Base-by-base conservation (phyloP, 2,888 invertebrate species). In the Temnothorax rugatulus region DNA sequence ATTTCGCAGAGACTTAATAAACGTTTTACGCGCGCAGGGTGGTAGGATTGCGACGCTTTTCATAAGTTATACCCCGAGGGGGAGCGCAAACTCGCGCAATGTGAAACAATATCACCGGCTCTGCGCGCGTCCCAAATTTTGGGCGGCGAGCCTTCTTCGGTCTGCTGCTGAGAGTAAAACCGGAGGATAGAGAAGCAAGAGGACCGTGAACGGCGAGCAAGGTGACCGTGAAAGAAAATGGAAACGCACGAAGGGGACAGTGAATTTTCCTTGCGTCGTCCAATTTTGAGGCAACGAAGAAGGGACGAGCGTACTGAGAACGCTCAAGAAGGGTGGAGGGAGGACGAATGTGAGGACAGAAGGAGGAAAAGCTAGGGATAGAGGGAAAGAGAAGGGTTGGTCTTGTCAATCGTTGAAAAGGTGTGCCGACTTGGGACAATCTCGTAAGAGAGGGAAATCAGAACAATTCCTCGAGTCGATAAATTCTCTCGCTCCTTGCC, bases 391-490 rank as follows among this genome's bases (percentile, higher is more conserved):
- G 82, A 84, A 74, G 76, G 82, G 88, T 87, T 87, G 89, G 47
- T 87, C 90, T 81, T 90, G 93, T 92, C 93, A 93, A 92, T 92
- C 89, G 91, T 86, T 87, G 88, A 77, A 87, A 85, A 90, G 90
- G 84, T 84, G 90, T 77, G 87, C 87, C 50, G 50, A 84, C 86
- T 82, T 84, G 86, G 88, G 87, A 90, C 91, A 91, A 92, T 93
- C 91, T 91, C 88, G 84, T 86, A 90, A 88, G 89, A 89, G 90
- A 89, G 89, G 91, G 91, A 92, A 93, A 92, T 93, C 92, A 90
- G 90, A 89, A 84, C 90, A 85, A 88, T 86, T 89, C 84, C 83
- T 84, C 76, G 86, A 89, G 85, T 90, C 91, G 84, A 88, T 89
- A 91, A 90, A 89, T 92, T 91, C 84, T 86, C 75, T 74, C 74